Conservation (phyloP, 2,888 invertebrate genomes). For the Drosophila bunnanda region DNA sequence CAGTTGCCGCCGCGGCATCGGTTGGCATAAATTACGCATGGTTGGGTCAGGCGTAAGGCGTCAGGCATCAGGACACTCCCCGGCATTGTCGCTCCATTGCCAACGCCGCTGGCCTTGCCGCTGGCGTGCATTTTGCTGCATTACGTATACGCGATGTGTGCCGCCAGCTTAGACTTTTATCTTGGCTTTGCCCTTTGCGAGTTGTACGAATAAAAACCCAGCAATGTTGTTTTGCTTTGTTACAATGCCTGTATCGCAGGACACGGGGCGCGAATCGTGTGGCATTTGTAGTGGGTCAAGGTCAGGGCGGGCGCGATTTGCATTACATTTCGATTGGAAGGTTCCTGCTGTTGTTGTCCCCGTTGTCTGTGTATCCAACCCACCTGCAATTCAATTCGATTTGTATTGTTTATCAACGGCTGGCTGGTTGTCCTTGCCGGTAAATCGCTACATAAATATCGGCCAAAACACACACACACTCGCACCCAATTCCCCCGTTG, state of each 20-base stretch:
- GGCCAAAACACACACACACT: constrained; percentile 8
- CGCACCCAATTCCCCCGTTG: constrained; percentile 30
- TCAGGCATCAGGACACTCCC: constrained; percentile 8
- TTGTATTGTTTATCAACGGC: constrained; percentile 39
- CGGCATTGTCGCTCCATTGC: constrained; percentile 21
- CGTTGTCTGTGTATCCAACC: background rate
- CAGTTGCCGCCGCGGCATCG: constrained; percentile 35
- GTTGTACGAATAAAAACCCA: constrained; percentile 23
- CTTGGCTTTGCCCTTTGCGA: constrained; percentile 46
- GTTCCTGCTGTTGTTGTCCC: background rate
- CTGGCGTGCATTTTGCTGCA: constrained; percentile 15
- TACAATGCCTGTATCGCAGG: constrained; percentile 47
- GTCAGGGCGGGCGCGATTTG: constrained; percentile 49
- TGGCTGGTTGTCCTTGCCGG: constrained; percentile 31
- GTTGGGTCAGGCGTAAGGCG: background rate
- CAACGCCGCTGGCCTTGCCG: constrained; percentile 36
- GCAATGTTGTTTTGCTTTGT: constrained; percentile 36
- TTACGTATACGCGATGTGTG: constrained; percentile 40
- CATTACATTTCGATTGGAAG: constrained; percentile 71
- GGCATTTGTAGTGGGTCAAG: constrained; percentile 64
- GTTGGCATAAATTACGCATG: constrained; percentile 61
- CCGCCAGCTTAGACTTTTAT: constrained; percentile 52
- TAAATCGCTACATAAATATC: constrained; percentile 40
- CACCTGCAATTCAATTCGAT: constrained; percentile 31
- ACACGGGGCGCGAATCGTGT: constrained; percentile 34